Base-by-base conservation (phyloP, 2,888 invertebrate species). In the Cremastinae sp. region DNA sequence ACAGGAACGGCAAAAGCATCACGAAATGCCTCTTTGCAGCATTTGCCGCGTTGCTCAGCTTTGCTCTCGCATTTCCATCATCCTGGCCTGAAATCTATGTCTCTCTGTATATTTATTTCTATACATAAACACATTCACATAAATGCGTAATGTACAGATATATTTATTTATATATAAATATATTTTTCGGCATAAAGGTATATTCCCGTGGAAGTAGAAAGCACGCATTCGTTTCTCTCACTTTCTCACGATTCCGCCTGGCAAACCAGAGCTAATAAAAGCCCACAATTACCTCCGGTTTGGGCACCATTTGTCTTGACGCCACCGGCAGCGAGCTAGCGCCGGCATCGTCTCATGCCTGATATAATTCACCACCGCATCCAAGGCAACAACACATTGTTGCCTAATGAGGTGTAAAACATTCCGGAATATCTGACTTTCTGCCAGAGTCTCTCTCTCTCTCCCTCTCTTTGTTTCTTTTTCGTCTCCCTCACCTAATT, bases 391-490 rank as follows among this genome's bases (percentile, higher is more conserved):
- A 89, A 89, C 89, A 89, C 89, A 89, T 89, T 89, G 88, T 87
- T 87, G 86, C 86, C 87, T 89, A 89, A 89, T 89, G 89, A 89
- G 89, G 88, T 88, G 89, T 85, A 86, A 89, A 89, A 86, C 89
- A 88, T 89, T 88, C 85, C 86, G 80, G 84, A 86, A 87, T 88
- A 88, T 87, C 86, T 84, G 85, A 82, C 85, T 85, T 85, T 84
- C 85, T 87, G 83, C 81, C 79, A 80, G 76, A 72, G 62, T 65
- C 62, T 68, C 61, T 68, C 22, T 65, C 51, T 12, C 41, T 51
- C 66, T 71, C n/a, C n/a, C n/a, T n/a, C n/a, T n/a, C n/a, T 18
- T 65, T 62, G 22, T 53, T 51, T 14, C 41, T 47, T 47, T n/a
- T n/a, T n/a, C n/a, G n/a, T n/a, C n/a, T n/a, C n/a, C n/a, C n/a